A percentile compares a stretch with the other conserved stretches of the same genome.
These are phyloP conservation scores for Caenorhabditis briggsae DNA, from an alignment of 1,140 invertebrate genomes.

Conservation along the genomic window DNA sequence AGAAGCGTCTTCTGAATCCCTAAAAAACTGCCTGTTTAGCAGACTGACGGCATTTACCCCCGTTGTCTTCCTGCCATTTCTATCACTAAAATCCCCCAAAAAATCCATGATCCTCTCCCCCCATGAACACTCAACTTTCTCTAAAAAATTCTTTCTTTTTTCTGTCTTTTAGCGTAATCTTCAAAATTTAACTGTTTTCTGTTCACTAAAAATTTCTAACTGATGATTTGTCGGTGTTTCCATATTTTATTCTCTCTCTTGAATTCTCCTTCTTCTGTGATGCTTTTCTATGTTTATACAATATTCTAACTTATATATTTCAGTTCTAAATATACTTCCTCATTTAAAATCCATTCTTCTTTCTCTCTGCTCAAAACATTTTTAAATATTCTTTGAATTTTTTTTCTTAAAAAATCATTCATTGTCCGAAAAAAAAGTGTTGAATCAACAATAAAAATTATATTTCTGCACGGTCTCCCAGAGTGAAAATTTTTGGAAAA, in stretches of 20 bases:
- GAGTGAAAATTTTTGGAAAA: too few species aligned
- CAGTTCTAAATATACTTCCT: background rate
- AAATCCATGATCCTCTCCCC: slow-evolving; percentile 34
- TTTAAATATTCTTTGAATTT: too few species aligned
- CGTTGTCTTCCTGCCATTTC: slow-evolving; percentile 10
- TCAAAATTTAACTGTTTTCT: background rate
- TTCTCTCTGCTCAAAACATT: too few species aligned
- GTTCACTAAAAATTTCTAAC: background rate
- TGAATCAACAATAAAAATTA: too few species aligned
- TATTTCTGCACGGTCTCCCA: too few species aligned
- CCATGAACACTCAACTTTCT: background rate
- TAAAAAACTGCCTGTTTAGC: too few species aligned
- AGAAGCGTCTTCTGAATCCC: background rate
- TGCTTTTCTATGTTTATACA: background rate
- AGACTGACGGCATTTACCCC: background rate
- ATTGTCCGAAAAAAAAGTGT: too few species aligned
- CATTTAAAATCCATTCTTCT: too few species aligned
- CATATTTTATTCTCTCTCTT: too few species aligned
- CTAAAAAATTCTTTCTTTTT: background rate
- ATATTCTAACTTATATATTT: background rate
- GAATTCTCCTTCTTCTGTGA: background rate
- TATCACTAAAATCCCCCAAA: background rate
- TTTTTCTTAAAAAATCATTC: too few species aligned
- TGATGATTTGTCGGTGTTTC: slow-evolving; percentile 47
- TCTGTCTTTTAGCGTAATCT: slow-evolving; percentile 5